These are phyloP conservation scores for Glossophaga mutica DNA, from an alignment of 2,797 vertebrate genomes.

Conservation along the genomic window DNA sequence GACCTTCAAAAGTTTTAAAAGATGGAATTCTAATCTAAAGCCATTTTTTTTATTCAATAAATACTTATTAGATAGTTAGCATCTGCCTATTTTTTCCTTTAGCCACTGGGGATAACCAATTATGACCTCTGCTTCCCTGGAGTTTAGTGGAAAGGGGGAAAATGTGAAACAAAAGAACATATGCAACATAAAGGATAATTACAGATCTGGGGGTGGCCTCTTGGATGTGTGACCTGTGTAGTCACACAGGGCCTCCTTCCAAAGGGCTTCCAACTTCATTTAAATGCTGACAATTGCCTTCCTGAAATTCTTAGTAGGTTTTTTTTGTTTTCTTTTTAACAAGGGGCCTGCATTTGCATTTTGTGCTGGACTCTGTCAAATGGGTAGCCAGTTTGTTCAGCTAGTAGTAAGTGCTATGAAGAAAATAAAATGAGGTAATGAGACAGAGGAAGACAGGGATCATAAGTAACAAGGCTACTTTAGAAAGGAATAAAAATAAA, in stretches of 20 bases:
- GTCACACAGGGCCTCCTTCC: background rate
- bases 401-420: background rate
- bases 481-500: background rate
- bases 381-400: background rate
- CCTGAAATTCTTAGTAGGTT: background rate
- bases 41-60: background rate
- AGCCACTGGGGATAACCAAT: background rate
- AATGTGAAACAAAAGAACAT: background rate
- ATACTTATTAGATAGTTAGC: background rate
- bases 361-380: background rate
- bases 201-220: background rate
- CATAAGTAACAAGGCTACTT: background rate
- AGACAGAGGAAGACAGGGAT: background rate
- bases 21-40: background rate
- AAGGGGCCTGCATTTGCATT: background rate
- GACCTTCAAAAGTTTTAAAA: slow-evolving; percentile 14
- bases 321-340: background rate
- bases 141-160: background rate
- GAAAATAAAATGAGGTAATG: background rate
- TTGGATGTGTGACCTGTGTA: background rate
- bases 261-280: background rate
- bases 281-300: background rate
- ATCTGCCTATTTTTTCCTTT: background rate
- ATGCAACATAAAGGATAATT: background rate
- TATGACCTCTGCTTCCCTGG: background rate